A percentile compares a stretch with the other conserved stretches of the same genome.
These are phyloP conservation scores for Anthopleura xanthogrammica DNA, from an alignment of 92 coral and sea anemone genomes.

Conservation along the genomic window DNA sequence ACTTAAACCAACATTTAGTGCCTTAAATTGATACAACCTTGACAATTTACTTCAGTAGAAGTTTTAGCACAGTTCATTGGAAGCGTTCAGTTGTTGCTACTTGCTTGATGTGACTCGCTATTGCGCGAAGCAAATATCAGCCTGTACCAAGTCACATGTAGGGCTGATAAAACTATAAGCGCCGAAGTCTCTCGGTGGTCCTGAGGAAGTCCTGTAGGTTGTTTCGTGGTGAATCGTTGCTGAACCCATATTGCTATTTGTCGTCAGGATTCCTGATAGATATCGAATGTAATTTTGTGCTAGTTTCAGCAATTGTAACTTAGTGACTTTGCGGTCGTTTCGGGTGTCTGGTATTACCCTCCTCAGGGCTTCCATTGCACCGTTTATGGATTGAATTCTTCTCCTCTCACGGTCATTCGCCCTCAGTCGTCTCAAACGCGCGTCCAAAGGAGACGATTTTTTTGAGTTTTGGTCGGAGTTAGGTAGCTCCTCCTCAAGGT, in stretches of 20 bases:
- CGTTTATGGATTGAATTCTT: constrained; percentile 82
- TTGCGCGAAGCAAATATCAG: constrained; percentile 4
- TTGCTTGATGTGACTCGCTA: background rate
- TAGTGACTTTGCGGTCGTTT: constrained; percentile 82
- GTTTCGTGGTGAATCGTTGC: constrained; percentile 8
- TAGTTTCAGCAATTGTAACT: constrained; percentile 77
- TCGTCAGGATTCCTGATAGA: constrained; percentile 63
- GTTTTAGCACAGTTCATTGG: background rate
- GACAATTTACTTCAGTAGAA: background rate
- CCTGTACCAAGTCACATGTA: background rate
- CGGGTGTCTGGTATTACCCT: constrained; percentile 84
- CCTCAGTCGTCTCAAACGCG: constrained; percentile 67
- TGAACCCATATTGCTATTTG: background rate
- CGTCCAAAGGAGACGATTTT: constrained; percentile 46
- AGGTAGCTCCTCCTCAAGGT: constrained; percentile 3
- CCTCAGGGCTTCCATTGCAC: constrained; percentile 90
- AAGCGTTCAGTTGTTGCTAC: background rate
- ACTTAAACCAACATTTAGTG: background rate
- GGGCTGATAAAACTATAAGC: background rate
- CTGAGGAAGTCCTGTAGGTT: background rate
- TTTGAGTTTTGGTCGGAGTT: constrained; percentile 6
- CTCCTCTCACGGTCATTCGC: constrained; percentile 92
- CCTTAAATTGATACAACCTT: background rate
- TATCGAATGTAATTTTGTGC: constrained; percentile 87
- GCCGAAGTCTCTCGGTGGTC: background rate